These are phyloP conservation scores for Emesis furor DNA, from an alignment of 2,888 invertebrate genomes.

Conservation along the genomic window DNA sequence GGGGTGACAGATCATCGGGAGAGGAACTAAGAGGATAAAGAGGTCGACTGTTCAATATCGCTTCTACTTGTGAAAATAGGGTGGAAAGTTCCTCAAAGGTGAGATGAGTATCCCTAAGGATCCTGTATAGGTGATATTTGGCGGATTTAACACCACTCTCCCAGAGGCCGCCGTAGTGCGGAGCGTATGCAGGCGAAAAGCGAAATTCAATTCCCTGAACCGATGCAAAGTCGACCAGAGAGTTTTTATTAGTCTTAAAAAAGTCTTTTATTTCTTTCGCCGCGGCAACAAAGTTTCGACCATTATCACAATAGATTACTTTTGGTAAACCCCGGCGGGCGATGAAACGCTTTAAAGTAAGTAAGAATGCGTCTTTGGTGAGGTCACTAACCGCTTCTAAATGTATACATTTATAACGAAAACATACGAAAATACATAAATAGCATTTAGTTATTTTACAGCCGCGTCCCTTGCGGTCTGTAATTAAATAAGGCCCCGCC, in stretches of 20 bases:
- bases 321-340: slow-evolving; percentile 46
- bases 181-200: slow-evolving; percentile 58
- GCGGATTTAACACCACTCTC: slow-evolving; percentile 58
- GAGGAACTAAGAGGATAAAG: slow-evolving; percentile 50
- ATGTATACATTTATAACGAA: slow-evolving; percentile 64
- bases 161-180: slow-evolving; percentile 63
- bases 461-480: no score
- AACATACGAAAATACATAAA: slow-evolving; percentile 68
- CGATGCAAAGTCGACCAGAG: slow-evolving; percentile 44
- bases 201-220: slow-evolving; percentile 57
- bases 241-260: slow-evolving; percentile 37
- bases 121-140: slow-evolving; percentile 46
- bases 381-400: slow-evolving; percentile 43
- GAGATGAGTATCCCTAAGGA: slow-evolving; percentile 45
- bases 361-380: slow-evolving; percentile 58
- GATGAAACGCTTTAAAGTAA: slow-evolving; percentile 73
- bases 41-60: slow-evolving; percentile 51
- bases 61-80: slow-evolving; percentile 57
- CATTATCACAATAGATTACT: slow-evolving; percentile 72
- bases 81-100: slow-evolving; percentile 56
- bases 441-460: no score
- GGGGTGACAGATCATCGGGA: slow-evolving; percentile 42
- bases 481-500: slow-evolving; percentile 26
- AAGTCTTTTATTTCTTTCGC: slow-evolving; percentile 46
- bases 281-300: slow-evolving; percentile 56